These are phyloP conservation scores for Samia ricini DNA, from an alignment of 1,140 invertebrate genomes.

Conservation along the genomic window DNA sequence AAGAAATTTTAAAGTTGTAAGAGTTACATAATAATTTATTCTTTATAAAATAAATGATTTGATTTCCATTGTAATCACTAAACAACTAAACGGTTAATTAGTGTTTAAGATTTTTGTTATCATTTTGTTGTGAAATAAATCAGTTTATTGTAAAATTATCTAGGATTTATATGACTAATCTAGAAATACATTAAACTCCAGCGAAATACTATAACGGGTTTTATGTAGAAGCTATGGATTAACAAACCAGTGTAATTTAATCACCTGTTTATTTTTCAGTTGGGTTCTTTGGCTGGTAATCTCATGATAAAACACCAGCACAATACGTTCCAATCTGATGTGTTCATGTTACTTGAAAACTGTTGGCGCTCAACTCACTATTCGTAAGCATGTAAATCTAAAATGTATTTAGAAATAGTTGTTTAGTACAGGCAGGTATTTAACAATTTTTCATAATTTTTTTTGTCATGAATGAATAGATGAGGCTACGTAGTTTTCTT, in stretches of 20 bases:
- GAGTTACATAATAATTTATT: too few species aligned
- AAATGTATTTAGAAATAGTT: neutral
- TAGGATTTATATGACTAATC: too few species aligned
- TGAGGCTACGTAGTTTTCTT: too few species aligned
- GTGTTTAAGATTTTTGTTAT: too few species aligned
- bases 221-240: neutral
- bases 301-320: conserved; percentile 86
- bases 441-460: neutral
- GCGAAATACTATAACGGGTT: neutral
- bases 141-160: too few species aligned
- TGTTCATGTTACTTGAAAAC: conserved; percentile 85
- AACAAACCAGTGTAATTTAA: neutral
- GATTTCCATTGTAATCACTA: too few species aligned
- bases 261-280: conserved; percentile 58
- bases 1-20: too few species aligned
- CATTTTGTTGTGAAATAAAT: too few species aligned
- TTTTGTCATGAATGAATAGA: too few species aligned
- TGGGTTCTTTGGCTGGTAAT: conserved; percentile 87
- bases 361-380: conserved; percentile 79
- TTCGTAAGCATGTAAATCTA: conserved; percentile 45
- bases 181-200: neutral
- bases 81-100: too few species aligned
- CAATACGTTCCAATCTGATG: conserved; percentile 86
- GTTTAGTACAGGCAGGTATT: neutral
- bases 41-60: too few species aligned